Percentiles rank a stretch among this genome's conserved stretches.
Evolutionary conservation across 2,888 invertebrate species (phyloP).

Genomic region (Perizoma flavofasciatum): DNA sequence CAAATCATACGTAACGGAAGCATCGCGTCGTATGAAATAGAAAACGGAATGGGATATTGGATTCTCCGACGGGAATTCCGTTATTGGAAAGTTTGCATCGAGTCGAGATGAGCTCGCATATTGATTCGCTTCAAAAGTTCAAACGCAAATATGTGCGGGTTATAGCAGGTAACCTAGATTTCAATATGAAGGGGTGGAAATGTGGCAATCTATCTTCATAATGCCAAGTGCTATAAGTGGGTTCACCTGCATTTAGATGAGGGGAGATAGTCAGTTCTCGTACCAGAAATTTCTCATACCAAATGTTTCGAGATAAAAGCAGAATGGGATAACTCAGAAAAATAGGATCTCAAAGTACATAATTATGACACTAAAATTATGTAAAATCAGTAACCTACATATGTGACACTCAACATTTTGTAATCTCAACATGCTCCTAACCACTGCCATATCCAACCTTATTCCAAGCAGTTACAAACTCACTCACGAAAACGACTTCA

Average conservation of each 20-base stretch:
- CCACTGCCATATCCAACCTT: constrained; percentile 16
- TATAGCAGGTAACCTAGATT: constrained; percentile 17
- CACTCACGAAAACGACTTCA: constrained; percentile 22
- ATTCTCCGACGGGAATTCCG: constrained; percentile 3
- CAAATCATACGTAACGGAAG: too few species aligned
- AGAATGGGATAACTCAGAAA: too few species aligned
- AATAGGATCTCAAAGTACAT: too few species aligned
- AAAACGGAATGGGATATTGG: constrained; percentile 21
- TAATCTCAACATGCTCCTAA: constrained; percentile 10
- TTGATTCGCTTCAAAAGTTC: constrained; percentile 11
- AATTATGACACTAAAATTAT: too few species aligned
- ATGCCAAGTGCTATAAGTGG: not conserved
- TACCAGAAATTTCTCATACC: not conserved
- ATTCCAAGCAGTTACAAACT: constrained; percentile 22
- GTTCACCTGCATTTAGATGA: not conserved
- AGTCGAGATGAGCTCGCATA: constrained; percentile 9
- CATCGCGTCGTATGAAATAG: not conserved
- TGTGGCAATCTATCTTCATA: not conserved
- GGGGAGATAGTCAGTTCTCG: not conserved
- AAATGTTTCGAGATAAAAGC: too few species aligned
- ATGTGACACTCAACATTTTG: not conserved
- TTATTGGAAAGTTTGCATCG: constrained; percentile 16
- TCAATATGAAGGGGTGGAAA: constrained; percentile 5
- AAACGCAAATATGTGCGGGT: constrained; percentile 16
- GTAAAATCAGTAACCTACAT: too few species aligned